Evolutionary conservation across 2,888 invertebrate species (phyloP).

Genomic region (Falcaria lacertinaria): DNA sequence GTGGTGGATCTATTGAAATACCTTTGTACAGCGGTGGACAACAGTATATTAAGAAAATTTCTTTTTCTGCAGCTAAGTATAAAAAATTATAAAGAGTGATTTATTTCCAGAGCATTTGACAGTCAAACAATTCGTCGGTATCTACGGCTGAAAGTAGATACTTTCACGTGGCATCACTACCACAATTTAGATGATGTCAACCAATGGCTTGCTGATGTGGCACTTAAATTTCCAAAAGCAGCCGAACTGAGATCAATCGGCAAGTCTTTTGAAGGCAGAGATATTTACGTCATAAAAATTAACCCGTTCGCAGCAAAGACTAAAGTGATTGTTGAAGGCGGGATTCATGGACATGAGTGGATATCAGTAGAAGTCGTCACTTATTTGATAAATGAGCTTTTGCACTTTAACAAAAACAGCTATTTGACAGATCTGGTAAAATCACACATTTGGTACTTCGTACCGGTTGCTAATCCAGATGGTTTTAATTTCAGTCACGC

Average conservation of each 20-base stretch:
- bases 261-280: conserved; percentile 59
- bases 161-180: conserved; percentile 75
- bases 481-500: conserved; percentile 78
- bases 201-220: conserved; percentile 75
- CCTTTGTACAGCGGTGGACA: no score
- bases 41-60: no score
- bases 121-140: conserved; percentile 34
- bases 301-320: conserved; percentile 32
- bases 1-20: no score
- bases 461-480: conserved; percentile 87
- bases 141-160: conserved; percentile 23
- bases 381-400: conserved; percentile 77
- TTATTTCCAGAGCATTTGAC: conserved; percentile 48
- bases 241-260: conserved; percentile 58
- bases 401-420: conserved; percentile 41
- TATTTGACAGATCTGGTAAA: conserved; percentile 53
- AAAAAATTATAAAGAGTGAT: no score
- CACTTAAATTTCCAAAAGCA: conserved; percentile 49
- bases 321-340: conserved; percentile 79
- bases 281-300: conserved; percentile 48
- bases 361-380: conserved; percentile 81
- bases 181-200: conserved; percentile 80
- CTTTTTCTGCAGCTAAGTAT: no score
- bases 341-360: conserved; percentile 88
- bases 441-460: conserved; percentile 82